phyloP scores from a whole-genome alignment of 2,113 vertebrate genomes.

The Lophochroa leadbeateri region DNA sequence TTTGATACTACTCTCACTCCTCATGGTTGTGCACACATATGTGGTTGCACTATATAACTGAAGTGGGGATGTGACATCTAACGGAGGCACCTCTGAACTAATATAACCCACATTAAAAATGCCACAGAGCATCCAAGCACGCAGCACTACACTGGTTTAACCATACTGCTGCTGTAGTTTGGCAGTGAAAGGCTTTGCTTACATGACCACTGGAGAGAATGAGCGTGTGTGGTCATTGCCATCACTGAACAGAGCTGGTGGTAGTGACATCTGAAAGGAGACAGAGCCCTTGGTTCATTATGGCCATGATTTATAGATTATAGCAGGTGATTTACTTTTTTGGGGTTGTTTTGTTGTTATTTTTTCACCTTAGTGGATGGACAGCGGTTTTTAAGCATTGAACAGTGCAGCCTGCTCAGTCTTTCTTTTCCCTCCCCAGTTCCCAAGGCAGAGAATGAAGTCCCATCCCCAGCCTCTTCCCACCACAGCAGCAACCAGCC shows the following conservation, averaged over 20 bases:
- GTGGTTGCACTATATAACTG: fast-evolving
- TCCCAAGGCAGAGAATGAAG: constrained; percentile 90
- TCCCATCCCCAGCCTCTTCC: constrained; percentile 94
- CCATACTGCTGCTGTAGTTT: background rate
- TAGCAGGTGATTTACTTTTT: background rate
- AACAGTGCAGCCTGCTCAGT: fast-evolving
- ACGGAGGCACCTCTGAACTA: background rate
- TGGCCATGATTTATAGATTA: background rate
- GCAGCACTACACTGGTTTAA: background rate
- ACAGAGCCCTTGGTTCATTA: background rate
- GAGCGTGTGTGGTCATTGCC: background rate
- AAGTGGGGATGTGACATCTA: background rate
- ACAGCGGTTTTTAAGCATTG: background rate
- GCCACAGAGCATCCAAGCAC: background rate
- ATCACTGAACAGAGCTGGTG: background rate
- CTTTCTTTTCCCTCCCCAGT: constrained; percentile 49
- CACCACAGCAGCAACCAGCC: constrained; percentile 98
- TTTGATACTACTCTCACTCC: background rate
- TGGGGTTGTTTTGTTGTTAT: background rate
- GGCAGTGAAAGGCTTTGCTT: background rate
- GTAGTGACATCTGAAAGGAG: background rate
- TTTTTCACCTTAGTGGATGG: background rate
- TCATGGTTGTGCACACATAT: fast-evolving
- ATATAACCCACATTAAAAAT: background rate
- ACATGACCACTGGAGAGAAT: background rate